Percentiles rank a stretch among this genome's conserved stretches.
These are phyloP conservation scores for Hipparchia semele DNA, from an alignment of 2,888 invertebrate genomes.

Conservation along the genomic window DNA sequence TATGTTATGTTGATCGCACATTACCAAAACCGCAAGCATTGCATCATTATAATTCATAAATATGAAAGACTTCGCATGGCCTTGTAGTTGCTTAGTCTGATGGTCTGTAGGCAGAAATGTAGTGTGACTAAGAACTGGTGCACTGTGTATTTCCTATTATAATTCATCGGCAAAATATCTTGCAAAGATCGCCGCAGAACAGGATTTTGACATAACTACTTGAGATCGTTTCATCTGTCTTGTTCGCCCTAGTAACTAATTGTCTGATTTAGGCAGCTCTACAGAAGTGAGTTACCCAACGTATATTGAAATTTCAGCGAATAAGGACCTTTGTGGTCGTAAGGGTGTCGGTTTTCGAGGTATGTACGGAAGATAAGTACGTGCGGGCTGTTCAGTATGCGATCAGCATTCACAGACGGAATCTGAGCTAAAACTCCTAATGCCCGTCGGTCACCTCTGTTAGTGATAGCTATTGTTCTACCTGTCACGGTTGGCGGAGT, in stretches of 20 bases:
- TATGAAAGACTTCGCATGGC: not conserved
- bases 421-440: slow-evolving; percentile 17
- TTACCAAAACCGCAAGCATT: not conserved
- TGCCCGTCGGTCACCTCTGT: slow-evolving; percentile 14
- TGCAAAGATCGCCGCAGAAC: too few species aligned
- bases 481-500: slow-evolving; percentile 27
- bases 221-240: too few species aligned
- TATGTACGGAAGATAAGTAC: not conserved
- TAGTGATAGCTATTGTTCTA: slow-evolving; percentile 27
- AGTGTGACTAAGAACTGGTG: too few species aligned
- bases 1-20: slow-evolving; percentile 3
- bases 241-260: too few species aligned
- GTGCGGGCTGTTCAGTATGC: not conserved
- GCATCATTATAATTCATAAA: not conserved
- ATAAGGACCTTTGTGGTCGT: too few species aligned
- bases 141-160: too few species aligned
- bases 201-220: too few species aligned
- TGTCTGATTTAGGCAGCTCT: too few species aligned
- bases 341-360: not conserved
- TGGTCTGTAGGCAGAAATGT: too few species aligned
- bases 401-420: not conserved
- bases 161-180: too few species aligned
- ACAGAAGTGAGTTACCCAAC: too few species aligned
- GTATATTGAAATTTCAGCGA: too few species aligned
- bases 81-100: not conserved